These are phyloP conservation scores for Meliscaeva auricollis DNA, from an alignment of 2,888 invertebrate genomes.

Conservation along the genomic window DNA sequence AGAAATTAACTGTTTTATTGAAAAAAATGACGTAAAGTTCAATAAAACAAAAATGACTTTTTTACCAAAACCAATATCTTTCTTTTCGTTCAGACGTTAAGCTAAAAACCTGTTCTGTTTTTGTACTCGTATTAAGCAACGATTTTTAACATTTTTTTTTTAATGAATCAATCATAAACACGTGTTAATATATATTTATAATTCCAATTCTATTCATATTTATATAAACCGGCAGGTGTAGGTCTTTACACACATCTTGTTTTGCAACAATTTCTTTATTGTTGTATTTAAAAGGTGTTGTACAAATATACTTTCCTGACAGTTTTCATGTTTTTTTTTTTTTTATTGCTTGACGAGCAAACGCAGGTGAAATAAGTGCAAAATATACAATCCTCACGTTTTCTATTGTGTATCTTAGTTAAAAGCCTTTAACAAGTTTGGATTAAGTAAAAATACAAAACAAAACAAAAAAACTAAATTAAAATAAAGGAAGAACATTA, in stretches of 20 bases:
- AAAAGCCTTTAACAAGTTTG: too few relatives aligned
- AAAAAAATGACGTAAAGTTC: too few relatives aligned
- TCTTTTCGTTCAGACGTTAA: too few relatives aligned
- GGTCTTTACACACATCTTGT: neutral
- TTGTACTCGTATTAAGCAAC: too few relatives aligned
- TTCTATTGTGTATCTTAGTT: neutral
- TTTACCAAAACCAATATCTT: too few relatives aligned
- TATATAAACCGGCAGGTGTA: neutral
- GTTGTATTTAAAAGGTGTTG: neutral
- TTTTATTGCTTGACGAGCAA: neutral
- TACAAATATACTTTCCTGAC: neutral
- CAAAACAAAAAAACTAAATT: neutral
- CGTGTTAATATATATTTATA: neutral
- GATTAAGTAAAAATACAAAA: neutral
- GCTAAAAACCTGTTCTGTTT: too few relatives aligned
- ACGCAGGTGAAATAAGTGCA: neutral
- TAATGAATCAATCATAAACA: too few relatives aligned
- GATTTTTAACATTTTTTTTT: too few relatives aligned
- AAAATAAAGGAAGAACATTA: too few relatives aligned
- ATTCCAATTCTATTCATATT: neutral
- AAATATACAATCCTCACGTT: neutral
- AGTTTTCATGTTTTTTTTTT: neutral
- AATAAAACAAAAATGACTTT: too few relatives aligned
- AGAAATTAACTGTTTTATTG: too few relatives aligned
- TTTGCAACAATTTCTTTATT: neutral